Base-by-base conservation (phyloP, 2,888 invertebrate species). In the Dione vanillae region DNA sequence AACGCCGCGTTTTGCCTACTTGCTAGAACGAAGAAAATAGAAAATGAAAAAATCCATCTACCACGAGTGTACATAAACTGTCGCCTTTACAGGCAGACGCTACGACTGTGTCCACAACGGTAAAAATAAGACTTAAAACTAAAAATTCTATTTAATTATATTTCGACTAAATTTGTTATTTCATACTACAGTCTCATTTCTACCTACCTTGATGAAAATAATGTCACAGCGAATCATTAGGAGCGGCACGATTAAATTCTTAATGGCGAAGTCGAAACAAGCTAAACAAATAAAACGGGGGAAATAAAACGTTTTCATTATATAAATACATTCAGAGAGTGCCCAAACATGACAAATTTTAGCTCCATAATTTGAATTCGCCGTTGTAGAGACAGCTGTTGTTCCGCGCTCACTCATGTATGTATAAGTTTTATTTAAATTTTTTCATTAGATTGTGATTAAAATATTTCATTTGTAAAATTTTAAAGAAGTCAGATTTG, bases 361-460 rank as follows among this genome's bases (percentile, higher is more conserved):
- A 78, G 79, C 76, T 82, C 78, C 79, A 81, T 84, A 82, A 83
- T 85, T 84, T 83, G 80, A 83, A 84, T 85, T 82, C 79, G 67
- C 77, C 77, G 79, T 75, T 77, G 74, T 74, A 78, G 78, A 79
- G 80, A 80, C 86, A 86, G 85, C 83, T 86, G 86, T 85, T 85
- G 85, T 78, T 79, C 75, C 70, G 79, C 77, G 74, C 74, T 69
- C 74, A 74, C 74, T 69, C 72, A 75, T 76, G 76, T 72, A 75
- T 76, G 76, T 72, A 75, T 61, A 78, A 78, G 73, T 78, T 81
- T 82, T 78, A 81, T 82, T 79, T 75, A 79, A 82, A 82, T 81
- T 82, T 82, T 72, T 70, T 64, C 45, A 49, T 67, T 72, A 51
- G 62, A 81, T 71, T 71, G 56, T 75, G 64, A 67, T 71, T 73